phyloP scores from a whole-genome alignment of 2,113 vertebrate genomes.

The Odobenus rosmarus region DNA sequence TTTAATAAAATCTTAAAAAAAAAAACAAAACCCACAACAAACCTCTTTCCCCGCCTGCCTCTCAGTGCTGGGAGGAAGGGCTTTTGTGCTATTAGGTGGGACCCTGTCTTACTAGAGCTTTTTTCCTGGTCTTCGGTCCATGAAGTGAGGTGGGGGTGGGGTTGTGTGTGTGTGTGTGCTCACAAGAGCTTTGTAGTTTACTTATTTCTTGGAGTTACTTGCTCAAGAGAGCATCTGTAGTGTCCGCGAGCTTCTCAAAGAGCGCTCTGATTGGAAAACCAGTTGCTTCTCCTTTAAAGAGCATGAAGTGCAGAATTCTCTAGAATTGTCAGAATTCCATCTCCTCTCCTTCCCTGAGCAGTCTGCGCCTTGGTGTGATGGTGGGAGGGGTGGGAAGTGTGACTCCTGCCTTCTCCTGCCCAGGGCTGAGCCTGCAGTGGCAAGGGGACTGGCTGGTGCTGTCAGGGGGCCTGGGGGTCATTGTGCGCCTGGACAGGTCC shows the following conservation, averaged over 20 bases:
- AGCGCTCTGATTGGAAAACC: background rate
- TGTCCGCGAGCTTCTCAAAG: background rate
- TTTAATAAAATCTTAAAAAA: background rate
- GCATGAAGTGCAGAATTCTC: background rate
- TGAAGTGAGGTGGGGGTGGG: background rate
- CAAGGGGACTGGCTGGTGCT: slow-evolving; percentile 94
- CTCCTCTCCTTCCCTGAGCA: background rate
- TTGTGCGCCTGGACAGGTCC: slow-evolving; percentile 87
- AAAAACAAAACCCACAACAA: background rate
- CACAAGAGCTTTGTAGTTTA: background rate
- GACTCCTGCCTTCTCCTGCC: background rate
- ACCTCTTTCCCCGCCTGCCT: background rate
- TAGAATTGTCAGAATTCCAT: background rate
- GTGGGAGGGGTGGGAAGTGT: background rate
- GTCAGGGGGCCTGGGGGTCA: slow-evolving; percentile 90
- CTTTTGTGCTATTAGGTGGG: background rate
- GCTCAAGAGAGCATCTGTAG: background rate
- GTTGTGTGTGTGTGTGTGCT: accelerated
- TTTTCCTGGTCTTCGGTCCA: background rate
- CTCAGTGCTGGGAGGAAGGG: background rate
- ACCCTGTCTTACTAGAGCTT: no score
- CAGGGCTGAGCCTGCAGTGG: slow-evolving; percentile 93
- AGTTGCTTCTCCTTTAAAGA: background rate
- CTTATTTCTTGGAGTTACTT: background rate
- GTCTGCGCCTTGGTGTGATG: background rate